Conservation (phyloP, 2,113 vertebrate species). For the Erythrocebus patas region DNA sequence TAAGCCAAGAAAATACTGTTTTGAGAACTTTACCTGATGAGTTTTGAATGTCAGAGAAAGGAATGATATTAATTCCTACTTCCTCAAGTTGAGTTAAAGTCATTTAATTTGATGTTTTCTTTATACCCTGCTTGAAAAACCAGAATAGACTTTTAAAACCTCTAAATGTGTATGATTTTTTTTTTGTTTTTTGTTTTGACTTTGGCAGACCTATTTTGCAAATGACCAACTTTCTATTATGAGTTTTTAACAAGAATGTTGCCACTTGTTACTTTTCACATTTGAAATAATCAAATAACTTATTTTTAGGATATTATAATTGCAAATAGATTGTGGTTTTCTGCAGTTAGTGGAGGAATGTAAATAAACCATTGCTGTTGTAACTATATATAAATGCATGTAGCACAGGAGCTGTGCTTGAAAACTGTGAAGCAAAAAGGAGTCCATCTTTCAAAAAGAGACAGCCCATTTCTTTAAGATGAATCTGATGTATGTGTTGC, state of each 20-base stretch:
- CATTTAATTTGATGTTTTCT: conserved; percentile 40
- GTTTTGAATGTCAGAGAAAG: conserved; percentile 37
- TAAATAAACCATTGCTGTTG: conserved; percentile 14
- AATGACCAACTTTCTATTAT: conserved; percentile 57
- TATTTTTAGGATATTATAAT: conserved; percentile 54
- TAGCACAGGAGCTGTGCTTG: neutral
- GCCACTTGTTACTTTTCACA: conserved; percentile 41
- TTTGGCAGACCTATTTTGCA: conserved; percentile 39
- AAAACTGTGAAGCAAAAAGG: neutral
- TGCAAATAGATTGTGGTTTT: conserved; percentile 55
- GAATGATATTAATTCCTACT: neutral
- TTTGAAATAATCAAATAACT: conserved; percentile 25
- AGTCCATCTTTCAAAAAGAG: neutral
- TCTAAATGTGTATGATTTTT: neutral
- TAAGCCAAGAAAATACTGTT: neutral
- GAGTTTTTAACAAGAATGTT: conserved; percentile 48
- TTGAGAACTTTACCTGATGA: conserved; percentile 6
- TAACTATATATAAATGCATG: neutral
- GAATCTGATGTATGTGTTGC: neutral
- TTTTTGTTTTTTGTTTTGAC: neutral
- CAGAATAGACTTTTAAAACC: conserved; percentile 30
- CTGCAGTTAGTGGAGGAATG: neutral
- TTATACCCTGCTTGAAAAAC: neutral
- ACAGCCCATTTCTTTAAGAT: neutral
- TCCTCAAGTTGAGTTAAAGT: conserved; percentile 12